phyloP scores from a whole-genome alignment of 2,797 vertebrate genomes.

The Decapterus maruadsi region DNA sequence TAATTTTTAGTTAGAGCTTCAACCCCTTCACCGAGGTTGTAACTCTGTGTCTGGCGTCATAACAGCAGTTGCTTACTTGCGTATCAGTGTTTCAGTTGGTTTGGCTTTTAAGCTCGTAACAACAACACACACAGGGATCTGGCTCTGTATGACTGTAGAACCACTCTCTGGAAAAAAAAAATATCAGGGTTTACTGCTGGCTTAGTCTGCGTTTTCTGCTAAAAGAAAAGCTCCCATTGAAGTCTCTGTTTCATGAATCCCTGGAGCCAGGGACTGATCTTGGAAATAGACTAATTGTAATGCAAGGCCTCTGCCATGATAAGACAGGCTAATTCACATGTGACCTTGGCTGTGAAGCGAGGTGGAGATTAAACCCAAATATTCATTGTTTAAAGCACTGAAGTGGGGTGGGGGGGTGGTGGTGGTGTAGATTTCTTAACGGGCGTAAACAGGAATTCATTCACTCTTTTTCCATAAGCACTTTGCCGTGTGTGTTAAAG shows the following conservation, averaged over 20 bases:
- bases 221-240: slow-evolving; percentile 72
- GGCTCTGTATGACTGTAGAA: slow-evolving; percentile 2
- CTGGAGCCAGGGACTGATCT: slow-evolving; percentile 59
- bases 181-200: slow-evolving; percentile 33
- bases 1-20: neutral
- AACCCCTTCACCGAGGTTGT: slow-evolving; percentile 18
- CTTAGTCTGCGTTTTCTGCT: slow-evolving; percentile 50
- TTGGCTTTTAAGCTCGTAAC: neutral
- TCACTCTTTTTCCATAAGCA: slow-evolving; percentile 7
- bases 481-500: slow-evolving; percentile 5
- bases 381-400: slow-evolving; percentile 50
- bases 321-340: slow-evolving; percentile 66
- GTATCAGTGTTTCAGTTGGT: neutral
- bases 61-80: neutral
- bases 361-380: slow-evolving; percentile 59
- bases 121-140: neutral
- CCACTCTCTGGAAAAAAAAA: slow-evolving; percentile 28
- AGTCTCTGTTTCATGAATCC: slow-evolving; percentile 64
- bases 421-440: slow-evolving; percentile 12
- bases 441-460: slow-evolving; percentile 18
- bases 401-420: neutral
- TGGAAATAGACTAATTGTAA: slow-evolving; percentile 76
- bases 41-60: slow-evolving; percentile 10
- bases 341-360: slow-evolving; percentile 67
- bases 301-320: slow-evolving; percentile 65